Base-by-base conservation (phyloP, 2,888 invertebrate genomes). In the Erpobdella octoculata region DNA sequence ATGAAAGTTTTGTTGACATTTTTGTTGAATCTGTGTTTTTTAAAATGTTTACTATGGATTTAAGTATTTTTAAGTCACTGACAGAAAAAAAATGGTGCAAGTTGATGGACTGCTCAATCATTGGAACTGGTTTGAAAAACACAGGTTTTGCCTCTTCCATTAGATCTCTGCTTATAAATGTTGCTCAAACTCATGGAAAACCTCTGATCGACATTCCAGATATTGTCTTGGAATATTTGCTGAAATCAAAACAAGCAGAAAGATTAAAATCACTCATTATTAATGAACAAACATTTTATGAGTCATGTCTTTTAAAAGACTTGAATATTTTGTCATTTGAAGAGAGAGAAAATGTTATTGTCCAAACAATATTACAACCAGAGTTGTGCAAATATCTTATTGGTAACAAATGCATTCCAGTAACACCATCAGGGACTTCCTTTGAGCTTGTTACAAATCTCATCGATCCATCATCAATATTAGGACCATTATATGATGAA, bases 301-400 rank as follows among this genome's bases (percentile, higher is more conserved):
- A 68, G 37, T 61, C 73, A 36, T 59, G 76, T 5, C 73, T 78
- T 70, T 75, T 78, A 53, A 76, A 77, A n/a, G 71, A 75, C 58
- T 66, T 78, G 12, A 66, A 28, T 9, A 65, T 71, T n/a, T n/a
- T n/a, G n/a, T n/a, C n/a, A n/a, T n/a, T n/a, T n/a, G n/a, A n/a
- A n/a, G n/a, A n/a, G n/a, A n/a, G n/a, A n/a, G n/a, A n/a, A n/a
- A n/a, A n/a, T n/a, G n/a, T n/a, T n/a, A n/a, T n/a, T n/a, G n/a
- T n/a, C n/a, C n/a, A n/a, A n/a, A n/a, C n/a, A n/a, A n/a, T n/a
- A n/a, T n/a, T n/a, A n/a, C n/a, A n/a, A n/a, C n/a, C n/a, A n/a
- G n/a, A n/a, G n/a, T n/a, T n/a, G n/a, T n/a, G n/a, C n/a, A n/a
- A n/a, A n/a, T n/a, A n/a, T n/a, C n/a, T n/a, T n/a, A n/a, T n/a